Evolutionary conservation across 2,888 invertebrate species (phyloP).

Genomic region (Abrostola tripartita): DNA sequence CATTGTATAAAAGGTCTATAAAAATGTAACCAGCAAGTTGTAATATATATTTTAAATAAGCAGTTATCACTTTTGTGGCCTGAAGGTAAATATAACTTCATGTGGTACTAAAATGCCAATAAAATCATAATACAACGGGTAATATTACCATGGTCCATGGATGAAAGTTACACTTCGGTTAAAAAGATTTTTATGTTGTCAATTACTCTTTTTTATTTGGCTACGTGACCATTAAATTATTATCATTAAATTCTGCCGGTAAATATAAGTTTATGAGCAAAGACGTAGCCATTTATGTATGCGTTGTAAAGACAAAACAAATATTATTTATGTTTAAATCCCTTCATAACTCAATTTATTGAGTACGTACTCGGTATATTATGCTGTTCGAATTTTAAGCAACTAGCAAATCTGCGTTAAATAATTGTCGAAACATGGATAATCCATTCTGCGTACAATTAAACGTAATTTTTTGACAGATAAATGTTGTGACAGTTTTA

Average conservation of each 20-base stretch:
- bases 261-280: too few relatives aligned
- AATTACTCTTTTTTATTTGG: not conserved
- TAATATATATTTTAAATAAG: not conserved
- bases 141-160: too few relatives aligned
- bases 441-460: slow-evolving; percentile 10
- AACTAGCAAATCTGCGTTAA: too few relatives aligned
- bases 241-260: too few relatives aligned
- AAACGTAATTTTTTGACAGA: slow-evolving; percentile 18
- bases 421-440: too few relatives aligned
- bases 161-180: not conserved
- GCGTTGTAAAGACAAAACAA: too few relatives aligned
- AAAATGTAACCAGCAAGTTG: slow-evolving; percentile 2
- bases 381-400: too few relatives aligned
- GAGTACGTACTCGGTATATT: too few relatives aligned
- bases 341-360: too few relatives aligned
- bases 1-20: not conserved
- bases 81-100: not conserved
- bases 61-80: not conserved
- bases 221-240: too few relatives aligned
- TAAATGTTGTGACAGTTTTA: slow-evolving; percentile 17
- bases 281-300: too few relatives aligned
- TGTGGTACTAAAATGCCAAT: not conserved
- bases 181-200: not conserved
- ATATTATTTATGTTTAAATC: too few relatives aligned
- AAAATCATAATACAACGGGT: not conserved